Conservation (phyloP, 2,888 invertebrate species). For the Cephalotes varians region DNA sequence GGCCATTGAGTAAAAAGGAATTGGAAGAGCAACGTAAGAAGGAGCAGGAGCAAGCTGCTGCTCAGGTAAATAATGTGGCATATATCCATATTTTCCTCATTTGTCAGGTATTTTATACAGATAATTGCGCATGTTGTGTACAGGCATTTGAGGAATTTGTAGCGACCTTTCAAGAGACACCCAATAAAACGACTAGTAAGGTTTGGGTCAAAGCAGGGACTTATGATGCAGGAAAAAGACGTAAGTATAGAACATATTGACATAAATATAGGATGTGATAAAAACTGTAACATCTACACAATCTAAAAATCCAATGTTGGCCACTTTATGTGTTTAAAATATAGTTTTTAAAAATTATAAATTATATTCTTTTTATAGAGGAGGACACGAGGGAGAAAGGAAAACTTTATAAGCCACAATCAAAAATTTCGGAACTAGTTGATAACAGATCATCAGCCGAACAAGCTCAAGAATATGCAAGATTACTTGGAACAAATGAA, state of each 20-base stretch:
- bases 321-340: background rate
- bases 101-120: conserved; percentile 33
- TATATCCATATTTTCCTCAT: background rate
- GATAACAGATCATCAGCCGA: conserved; percentile 88
- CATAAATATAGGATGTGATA: no score
- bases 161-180: conserved; percentile 97
- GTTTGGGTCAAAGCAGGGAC: conserved; percentile 99
- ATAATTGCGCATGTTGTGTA: background rate
- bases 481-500: conserved; percentile 88
- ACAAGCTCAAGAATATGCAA: conserved; percentile 90
- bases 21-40: conserved; percentile 94
- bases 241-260: conserved; percentile 88
- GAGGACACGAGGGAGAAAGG: conserved; percentile 96
- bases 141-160: conserved; percentile 99
- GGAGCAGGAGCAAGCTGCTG: conserved; percentile 96
- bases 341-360: conserved; percentile 80
- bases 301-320: no score
- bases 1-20: conserved; percentile 93
- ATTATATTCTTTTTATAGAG: conserved; percentile 86
- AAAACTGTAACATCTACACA: no score
- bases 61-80: conserved; percentile 88
- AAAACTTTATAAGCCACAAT: conserved; percentile 96
- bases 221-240: conserved; percentile 97
- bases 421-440: conserved; percentile 90
- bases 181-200: conserved; percentile 92